phyloP scores from a whole-genome alignment of 2,888 invertebrate species.

The Morinoia aosen region DNA sequence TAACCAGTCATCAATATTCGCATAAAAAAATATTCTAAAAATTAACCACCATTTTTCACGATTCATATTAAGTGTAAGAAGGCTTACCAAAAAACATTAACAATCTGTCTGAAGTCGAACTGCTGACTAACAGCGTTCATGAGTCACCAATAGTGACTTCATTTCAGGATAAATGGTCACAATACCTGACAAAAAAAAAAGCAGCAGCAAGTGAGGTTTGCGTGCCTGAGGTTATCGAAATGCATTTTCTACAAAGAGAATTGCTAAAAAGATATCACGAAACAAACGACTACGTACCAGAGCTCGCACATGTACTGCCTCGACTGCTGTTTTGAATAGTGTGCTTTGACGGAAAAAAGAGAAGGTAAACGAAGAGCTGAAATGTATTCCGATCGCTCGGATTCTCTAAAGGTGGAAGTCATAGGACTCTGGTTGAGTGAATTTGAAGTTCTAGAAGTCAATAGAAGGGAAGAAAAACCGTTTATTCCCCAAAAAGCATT shows the following conservation, averaged over 20 bases:
- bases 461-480: no score
- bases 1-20: no score
- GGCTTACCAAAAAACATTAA: no score
- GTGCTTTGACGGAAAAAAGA: not conserved
- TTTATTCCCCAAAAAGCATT: no score
- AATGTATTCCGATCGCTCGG: not conserved
- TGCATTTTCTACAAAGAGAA: not conserved
- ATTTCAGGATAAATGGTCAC: no score
- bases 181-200: not conserved
- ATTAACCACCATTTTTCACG: no score
- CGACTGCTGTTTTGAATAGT: not conserved
- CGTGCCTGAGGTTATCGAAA: not conserved
- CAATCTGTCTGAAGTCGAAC: no score
- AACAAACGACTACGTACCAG: not conserved
- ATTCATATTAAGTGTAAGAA: no score
- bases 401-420: not conserved
- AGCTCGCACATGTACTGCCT: not conserved
- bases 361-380: not conserved
- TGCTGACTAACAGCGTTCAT: no score
- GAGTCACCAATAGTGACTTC: no score
- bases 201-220: not conserved
- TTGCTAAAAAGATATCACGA: not conserved
- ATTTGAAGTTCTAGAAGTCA: not conserved
- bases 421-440: not conserved
- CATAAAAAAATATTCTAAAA: no score